A percentile compares a stretch with the other conserved stretches of the same genome.
Evolutionary conservation across 2,113 vertebrate species (phyloP).

Genomic region (Hepsetus odoe): DNA sequence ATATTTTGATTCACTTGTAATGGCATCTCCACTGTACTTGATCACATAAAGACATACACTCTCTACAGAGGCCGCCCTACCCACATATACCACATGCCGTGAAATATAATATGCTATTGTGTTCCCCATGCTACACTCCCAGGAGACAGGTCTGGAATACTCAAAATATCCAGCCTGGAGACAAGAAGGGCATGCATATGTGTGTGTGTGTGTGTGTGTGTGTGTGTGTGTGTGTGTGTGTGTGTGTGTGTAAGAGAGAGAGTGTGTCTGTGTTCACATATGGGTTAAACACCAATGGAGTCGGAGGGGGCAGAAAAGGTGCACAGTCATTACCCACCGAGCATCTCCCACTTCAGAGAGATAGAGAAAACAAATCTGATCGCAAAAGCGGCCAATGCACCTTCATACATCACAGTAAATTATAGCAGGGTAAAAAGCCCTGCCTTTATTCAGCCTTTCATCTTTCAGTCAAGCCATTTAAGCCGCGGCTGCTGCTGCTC

Average conservation of each 20-base stretch:
- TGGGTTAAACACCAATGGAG: too few relatives aligned
- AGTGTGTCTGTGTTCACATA: background rate
- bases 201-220: constrained; percentile 10
- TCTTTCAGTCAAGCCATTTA: constrained; percentile 33
- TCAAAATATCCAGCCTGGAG: constrained; percentile 32
- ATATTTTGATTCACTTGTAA: background rate
- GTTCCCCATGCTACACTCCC: constrained; percentile 34
- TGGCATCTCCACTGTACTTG: background rate
- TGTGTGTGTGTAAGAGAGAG: background rate
- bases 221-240: background rate
- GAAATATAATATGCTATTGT: constrained; percentile 41
- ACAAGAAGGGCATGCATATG: background rate
- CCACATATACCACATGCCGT: constrained; percentile 22
- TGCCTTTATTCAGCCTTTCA: background rate
- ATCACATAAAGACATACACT: constrained; percentile 17
- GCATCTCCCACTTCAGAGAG: constrained; percentile 13
- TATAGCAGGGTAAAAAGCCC: constrained; percentile 19
- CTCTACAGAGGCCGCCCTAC: background rate
- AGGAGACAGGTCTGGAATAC: constrained; percentile 30
- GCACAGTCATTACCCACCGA: background rate
- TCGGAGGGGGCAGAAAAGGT: background rate
- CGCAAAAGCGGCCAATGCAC: constrained; percentile 20
- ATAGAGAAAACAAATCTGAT: background rate
- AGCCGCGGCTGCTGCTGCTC: background rate
- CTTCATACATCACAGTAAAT: constrained; percentile 39